Base-by-base conservation (phyloP, 2,113 vertebrate species). In the Cnemophilus loriae region DNA sequence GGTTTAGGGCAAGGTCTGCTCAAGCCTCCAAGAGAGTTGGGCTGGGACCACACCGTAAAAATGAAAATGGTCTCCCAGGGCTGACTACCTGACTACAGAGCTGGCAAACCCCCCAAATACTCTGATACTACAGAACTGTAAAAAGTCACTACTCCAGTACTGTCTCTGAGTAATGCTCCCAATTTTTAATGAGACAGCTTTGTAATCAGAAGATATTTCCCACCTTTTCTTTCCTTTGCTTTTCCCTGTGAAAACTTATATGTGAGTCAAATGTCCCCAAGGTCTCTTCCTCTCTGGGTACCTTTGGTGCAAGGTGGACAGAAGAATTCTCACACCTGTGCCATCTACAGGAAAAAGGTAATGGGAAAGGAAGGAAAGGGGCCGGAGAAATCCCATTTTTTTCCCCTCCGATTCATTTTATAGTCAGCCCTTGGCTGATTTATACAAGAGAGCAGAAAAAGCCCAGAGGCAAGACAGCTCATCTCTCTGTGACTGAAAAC, bases 361-460 rank as follows among this genome's bases (percentile, higher is more conserved):
- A 63, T 35, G n/a, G 68, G 42, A 96, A 70, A 94, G 20, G 52
- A 93, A 95, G 63, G 30, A 82, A 75, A 87, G 17, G 47, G 60
- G 35, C 16, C 76, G 96, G 84, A 97, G 27, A 93, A 95, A 86
- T 65, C 28, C 69, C 52, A 11, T 16, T 77, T 77, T 73, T 73
- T 64, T 2, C 49, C 20, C 15, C 18, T 49, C n/a, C 33, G 67
- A 13, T 91, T 88, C 37, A 71, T 97, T 96, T 93, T 77, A 55
- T 27, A 95, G 46, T 95, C 64, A 84, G 46, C 30, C 68, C 84
- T 96, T 60, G 20, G 71, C 14, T 95, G 95, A 87, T 95, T 97
- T 95, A 94, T 84, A 63, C 57, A 70, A 77, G 65, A 80, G 41
- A 89, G 90, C 64, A 97, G 76, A 93, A 97, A 96, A 97, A 76